Conservation (phyloP, 2,797 vertebrate species). For the Phrynocephalus vlangalii region DNA sequence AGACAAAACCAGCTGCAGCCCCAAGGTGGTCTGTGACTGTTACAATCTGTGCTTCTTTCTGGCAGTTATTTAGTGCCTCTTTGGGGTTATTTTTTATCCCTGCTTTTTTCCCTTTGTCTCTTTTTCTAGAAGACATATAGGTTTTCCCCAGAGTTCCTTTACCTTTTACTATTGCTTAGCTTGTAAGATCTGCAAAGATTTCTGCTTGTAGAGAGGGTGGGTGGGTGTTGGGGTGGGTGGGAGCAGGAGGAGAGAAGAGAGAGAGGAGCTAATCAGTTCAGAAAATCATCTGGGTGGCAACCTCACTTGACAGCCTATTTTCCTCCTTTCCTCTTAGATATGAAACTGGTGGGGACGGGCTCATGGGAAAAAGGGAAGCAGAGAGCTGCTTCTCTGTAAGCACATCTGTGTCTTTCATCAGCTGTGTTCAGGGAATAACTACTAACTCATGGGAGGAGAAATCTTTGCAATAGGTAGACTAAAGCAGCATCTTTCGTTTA, state of each 20-base stretch:
- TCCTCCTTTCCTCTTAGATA: conserved; percentile 77
- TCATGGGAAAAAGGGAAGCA: conserved; percentile 66
- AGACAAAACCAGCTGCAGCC: conserved; percentile 30
- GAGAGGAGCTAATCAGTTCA: conserved; percentile 75
- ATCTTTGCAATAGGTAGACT: conserved; percentile 57
- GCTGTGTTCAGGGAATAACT: conserved; percentile 70
- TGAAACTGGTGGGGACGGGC: conserved; percentile 73
- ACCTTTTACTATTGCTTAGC: conserved; percentile 63
- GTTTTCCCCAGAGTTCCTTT: conserved; percentile 63
- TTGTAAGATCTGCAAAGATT: conserved; percentile 46
- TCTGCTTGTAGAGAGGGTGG: conserved; percentile 56
- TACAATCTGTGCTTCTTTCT: conserved; percentile 47
- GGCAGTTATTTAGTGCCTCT: conserved; percentile 54
- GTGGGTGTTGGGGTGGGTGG: neutral
- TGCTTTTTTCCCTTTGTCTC: conserved; percentile 67
- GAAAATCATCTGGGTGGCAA: conserved; percentile 77
- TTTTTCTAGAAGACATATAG: conserved; percentile 57
- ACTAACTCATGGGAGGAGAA: conserved; percentile 47
- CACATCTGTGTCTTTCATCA: conserved; percentile 77
- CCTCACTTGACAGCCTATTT: conserved; percentile 75
- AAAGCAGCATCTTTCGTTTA: neutral
- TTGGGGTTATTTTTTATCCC: conserved; percentile 50
- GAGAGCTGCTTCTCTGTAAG: conserved; percentile 70
- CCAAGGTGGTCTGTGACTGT: conserved; percentile 30
- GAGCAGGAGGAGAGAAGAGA: conserved; percentile 20